Percentiles rank a stretch among this genome's conserved stretches.
phyloP scores from a whole-genome alignment of 2,797 vertebrate species.

The Rhyacichthys aspro region DNA sequence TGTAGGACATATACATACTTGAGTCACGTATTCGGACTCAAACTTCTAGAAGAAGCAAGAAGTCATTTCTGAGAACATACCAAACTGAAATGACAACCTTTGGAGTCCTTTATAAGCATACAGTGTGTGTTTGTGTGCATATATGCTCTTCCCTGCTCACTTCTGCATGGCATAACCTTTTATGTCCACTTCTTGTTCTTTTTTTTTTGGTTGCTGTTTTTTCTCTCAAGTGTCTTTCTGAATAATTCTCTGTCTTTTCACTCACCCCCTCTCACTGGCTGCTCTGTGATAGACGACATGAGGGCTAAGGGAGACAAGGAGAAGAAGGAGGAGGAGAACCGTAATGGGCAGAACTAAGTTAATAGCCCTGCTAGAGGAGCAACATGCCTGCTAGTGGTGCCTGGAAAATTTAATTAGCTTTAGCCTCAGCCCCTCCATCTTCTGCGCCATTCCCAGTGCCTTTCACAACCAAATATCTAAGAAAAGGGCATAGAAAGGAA shows the following conservation, averaged over 20 bases:
- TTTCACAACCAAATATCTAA: slow-evolving; percentile 13
- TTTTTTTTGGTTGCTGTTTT: slow-evolving; percentile 6
- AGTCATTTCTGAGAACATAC: slow-evolving; percentile 2
- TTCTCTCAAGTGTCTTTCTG: slow-evolving; percentile 2
- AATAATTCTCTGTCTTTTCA: not conserved
- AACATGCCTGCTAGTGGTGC: slow-evolving; percentile 70
- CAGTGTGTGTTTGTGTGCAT: not conserved
- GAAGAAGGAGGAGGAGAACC: slow-evolving; percentile 44
- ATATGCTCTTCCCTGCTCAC: too few relatives aligned
- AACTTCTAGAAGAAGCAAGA: not conserved
- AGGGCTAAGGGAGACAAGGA: slow-evolving; percentile 42
- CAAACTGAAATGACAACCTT: slow-evolving; percentile 9
- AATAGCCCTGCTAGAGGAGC: slow-evolving; percentile 73
- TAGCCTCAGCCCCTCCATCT: slow-evolving; percentile 33
- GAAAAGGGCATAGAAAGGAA: slow-evolving; percentile 1
- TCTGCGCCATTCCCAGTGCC: slow-evolving; percentile 25
- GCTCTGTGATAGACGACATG: slow-evolving; percentile 55
- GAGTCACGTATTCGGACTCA: not conserved
- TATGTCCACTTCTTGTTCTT: too few relatives aligned
- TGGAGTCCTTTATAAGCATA: slow-evolving; percentile 11
- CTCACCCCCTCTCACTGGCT: slow-evolving; percentile 2
- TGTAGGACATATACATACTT: not conserved
- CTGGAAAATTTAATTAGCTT: slow-evolving; percentile 78
- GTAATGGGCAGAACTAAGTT: slow-evolving; percentile 77
- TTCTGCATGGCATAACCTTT: too few relatives aligned